These are phyloP conservation scores for Malthinus flaveolus DNA, from an alignment of 2,888 invertebrate genomes.

Conservation along the genomic window DNA sequence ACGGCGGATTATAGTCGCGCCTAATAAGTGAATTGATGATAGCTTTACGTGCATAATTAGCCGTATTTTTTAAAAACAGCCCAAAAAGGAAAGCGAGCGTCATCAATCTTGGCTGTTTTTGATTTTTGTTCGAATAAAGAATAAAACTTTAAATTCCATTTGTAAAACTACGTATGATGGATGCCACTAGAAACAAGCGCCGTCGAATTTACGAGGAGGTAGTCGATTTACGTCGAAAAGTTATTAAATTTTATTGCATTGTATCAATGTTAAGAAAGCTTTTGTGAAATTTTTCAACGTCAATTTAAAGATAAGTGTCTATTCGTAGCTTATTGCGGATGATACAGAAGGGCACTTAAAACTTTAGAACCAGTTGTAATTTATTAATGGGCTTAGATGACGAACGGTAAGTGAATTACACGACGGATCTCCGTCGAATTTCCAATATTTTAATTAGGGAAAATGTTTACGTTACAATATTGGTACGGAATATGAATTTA, in stretches of 20 bases:
- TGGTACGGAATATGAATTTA: not conserved
- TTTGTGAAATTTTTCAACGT: slow-evolving; percentile 23
- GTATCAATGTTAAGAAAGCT: slow-evolving; percentile 22
- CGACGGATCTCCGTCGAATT: slow-evolving; percentile 41
- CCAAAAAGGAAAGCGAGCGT: no score
- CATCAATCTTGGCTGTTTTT: no score
- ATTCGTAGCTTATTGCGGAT: slow-evolving; percentile 8
- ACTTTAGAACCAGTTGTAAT: slow-evolving; percentile 38
- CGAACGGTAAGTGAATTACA: slow-evolving; percentile 43
- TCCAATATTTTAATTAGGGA: slow-evolving; percentile 42
- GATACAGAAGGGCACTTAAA: slow-evolving; percentile 35
- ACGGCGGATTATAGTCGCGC: no score
- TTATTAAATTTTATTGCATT: slow-evolving; percentile 22
- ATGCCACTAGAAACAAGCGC: not conserved
- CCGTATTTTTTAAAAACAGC: no score
- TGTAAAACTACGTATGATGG: no score
- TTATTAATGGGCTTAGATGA: slow-evolving; percentile 41
- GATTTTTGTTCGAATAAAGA: no score
- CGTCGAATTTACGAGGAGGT: not conserved
- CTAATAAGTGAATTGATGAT: no score
- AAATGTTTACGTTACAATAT: slow-evolving; percentile 26
- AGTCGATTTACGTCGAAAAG: slow-evolving; percentile 11
- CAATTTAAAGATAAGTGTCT: slow-evolving; percentile 24
- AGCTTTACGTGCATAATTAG: no score
- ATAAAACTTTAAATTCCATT: not conserved